These are phyloP conservation scores for Phoronis australis DNA, from an alignment of 2,888 invertebrate species.

Conservation along the genomic window DNA sequence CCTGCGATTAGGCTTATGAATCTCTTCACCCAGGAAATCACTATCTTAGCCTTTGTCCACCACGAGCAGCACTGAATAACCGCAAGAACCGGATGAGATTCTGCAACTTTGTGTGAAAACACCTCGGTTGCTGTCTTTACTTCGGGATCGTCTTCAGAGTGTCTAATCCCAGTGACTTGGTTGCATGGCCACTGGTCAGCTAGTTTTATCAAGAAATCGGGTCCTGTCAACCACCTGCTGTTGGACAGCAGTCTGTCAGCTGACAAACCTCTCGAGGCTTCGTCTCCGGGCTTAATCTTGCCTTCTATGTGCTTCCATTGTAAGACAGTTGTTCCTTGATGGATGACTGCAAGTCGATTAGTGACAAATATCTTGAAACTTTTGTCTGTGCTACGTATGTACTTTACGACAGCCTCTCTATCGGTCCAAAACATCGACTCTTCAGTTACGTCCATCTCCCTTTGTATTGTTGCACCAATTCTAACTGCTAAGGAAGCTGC, in stretches of 20 bases:
- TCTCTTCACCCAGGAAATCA: neutral
- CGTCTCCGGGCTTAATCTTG: constrained; percentile 14
- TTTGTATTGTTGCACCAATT: constrained; percentile 1
- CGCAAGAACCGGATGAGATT: neutral
- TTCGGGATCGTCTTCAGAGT: constrained; percentile 7
- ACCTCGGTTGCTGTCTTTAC: constrained; percentile 2
- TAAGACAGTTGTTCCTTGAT: constrained; percentile 3
- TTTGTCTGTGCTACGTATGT: constrained; percentile 8
- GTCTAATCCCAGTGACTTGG: neutral
- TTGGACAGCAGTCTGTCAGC: constrained; percentile 3
- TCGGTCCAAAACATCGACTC: constrained; percentile 11
- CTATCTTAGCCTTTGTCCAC: constrained; percentile 1
- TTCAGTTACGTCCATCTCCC: constrained; percentile 3
- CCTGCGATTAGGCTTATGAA: too few relatives aligned
- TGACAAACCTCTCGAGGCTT: constrained; percentile 13
- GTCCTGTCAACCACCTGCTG: constrained; percentile 11
- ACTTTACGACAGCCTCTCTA: constrained; percentile 9
- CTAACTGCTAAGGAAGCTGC: constrained; percentile 9
- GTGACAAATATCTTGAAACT: constrained; percentile 14
- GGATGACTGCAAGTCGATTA: constrained; percentile 12
- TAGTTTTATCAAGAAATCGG: constrained; percentile 8
- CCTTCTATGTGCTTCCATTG: constrained; percentile 14
- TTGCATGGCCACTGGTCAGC: neutral
- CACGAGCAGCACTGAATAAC: constrained; percentile 2
- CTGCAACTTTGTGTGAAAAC: neutral